A percentile compares a stretch with the other conserved stretches of the same genome.
These are phyloP conservation scores for Galleria mellonella DNA, from an alignment of 1,140 invertebrate genomes.

Conservation along the genomic window DNA sequence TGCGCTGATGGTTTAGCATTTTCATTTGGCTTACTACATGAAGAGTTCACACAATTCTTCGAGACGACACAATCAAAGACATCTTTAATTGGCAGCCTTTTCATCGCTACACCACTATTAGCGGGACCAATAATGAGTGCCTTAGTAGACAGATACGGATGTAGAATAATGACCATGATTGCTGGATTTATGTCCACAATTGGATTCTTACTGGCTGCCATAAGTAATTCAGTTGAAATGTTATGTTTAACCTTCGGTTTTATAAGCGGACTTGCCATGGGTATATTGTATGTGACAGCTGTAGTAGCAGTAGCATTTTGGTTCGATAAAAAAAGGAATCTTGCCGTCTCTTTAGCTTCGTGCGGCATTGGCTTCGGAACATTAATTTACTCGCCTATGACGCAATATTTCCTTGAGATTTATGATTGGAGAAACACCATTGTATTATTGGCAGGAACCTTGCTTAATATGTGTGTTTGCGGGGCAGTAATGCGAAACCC, in stretches of 20 bases:
- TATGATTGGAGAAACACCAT: conserved; percentile 91
- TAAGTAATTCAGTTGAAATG: conserved; percentile 81
- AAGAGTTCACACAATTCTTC: conserved; percentile 88
- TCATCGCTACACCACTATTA: conserved; percentile 89
- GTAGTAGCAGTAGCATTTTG: conserved; percentile 96
- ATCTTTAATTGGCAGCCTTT: conserved; percentile 89
- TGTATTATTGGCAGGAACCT: conserved; percentile 84
- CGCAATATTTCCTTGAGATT: conserved; percentile 78
- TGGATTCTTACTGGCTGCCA: conserved; percentile 85
- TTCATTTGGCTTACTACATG: conserved; percentile 91
- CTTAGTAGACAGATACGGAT: conserved; percentile 91
- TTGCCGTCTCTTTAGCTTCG: conserved; percentile 82
- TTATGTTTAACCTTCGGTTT: conserved; percentile 90
- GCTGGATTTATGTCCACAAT: conserved; percentile 83
- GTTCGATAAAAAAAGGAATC: conserved; percentile 92
- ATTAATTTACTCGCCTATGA: conserved; percentile 87
- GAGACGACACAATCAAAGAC: conserved; percentile 85
- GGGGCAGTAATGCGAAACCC: conserved; percentile 90
- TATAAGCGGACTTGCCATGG: conserved; percentile 88
- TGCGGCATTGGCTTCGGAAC: conserved; percentile 73
- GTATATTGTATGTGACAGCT: conserved; percentile 89
- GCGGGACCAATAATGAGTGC: conserved; percentile 90
- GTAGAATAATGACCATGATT: conserved; percentile 86
- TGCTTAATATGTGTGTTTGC: conserved; percentile 91
- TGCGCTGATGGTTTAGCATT: conserved; percentile 94